A percentile compares a stretch with the other conserved stretches of the same genome.
phyloP scores from a whole-genome alignment of 2,113 vertebrate genomes.

The Mugil cephalus region DNA sequence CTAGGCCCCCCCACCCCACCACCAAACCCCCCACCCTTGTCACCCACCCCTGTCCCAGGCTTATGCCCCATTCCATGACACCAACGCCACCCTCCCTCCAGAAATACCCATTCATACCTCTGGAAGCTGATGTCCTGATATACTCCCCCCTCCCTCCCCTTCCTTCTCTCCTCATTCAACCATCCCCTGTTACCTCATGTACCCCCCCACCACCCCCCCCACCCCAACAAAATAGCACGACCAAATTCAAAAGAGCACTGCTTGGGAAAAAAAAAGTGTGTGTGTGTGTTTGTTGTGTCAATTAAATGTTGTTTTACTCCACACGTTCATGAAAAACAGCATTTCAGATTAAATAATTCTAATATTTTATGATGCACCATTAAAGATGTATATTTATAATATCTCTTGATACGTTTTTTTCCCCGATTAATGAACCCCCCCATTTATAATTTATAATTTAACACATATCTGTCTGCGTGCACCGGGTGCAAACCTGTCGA shows the following conservation, averaged over 20 bases:
- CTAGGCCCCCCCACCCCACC: conserved; percentile 47
- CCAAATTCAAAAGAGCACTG: conserved; percentile 87
- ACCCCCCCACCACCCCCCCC: too few relatives aligned
- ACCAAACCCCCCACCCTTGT: conserved; percentile 38
- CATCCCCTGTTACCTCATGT: conserved; percentile 64
- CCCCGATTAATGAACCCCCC: too few relatives aligned
- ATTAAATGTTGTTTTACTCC: conserved; percentile 39
- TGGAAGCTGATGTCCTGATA: conserved; percentile 54
- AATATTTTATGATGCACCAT: background rate
- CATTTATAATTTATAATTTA: too few relatives aligned
- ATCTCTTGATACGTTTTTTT: conserved; percentile 1
- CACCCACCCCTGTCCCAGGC: conserved; percentile 28
- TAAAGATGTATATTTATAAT: conserved; percentile 4
- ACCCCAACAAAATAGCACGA: conserved; percentile 86
- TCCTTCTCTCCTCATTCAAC: conserved; percentile 38
- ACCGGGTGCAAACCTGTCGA: too few relatives aligned
- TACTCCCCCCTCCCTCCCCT: too few relatives aligned
- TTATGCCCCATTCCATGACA: conserved; percentile 58
- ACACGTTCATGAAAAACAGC: conserved; percentile 10
- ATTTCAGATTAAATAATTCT: background rate
- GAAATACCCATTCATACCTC: conserved; percentile 51
- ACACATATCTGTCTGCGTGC: too few relatives aligned
- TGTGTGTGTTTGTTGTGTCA: conserved; percentile 42
- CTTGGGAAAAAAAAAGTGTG: conserved; percentile 73
- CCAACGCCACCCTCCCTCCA: conserved; percentile 5